Base-by-base conservation (phyloP, 2,113 vertebrate species). In the Tenrec ecaudatus region DNA sequence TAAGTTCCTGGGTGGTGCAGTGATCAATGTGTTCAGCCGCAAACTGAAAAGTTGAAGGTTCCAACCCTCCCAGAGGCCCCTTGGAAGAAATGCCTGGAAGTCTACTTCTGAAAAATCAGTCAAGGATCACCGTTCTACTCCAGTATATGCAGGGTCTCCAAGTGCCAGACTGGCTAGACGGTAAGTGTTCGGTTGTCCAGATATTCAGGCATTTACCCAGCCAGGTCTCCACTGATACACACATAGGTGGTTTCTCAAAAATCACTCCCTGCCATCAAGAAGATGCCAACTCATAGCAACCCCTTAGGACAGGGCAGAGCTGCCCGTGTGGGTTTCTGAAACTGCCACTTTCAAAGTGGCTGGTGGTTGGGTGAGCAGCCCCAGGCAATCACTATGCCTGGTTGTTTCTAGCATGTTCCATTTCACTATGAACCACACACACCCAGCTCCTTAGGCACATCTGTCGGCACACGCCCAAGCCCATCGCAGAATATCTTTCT, bases 401-500 rank as follows among this genome's bases (percentile, higher is more conserved):
- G 47, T 62, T 4, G 60, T 62, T 62, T 62, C 60, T 23, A 62
- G 60, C 82, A 20, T 64, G 47, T 84, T 86, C 83, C 29, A 47
- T 85, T 77, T 93, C 69, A 71, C 78, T 60, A 19, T 78, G 83
- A 29, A 25, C 10, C 58, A 71, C 57, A 57, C 22, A 38, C 14
- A 33, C 43, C 57, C 47, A 20, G 31, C 77, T 62, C 60, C 60
- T 71, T 53, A 20, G 62, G 43, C 2, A 43, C 36, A 80, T 31
- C 47, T 20, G 19, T 33, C 53, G n/a, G 22, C 64, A 66, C 11
- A 43, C 16, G 33, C 60, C 16, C 6, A 14, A 82, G 36, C 79
- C 82, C 43, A 88, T 66, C 88, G 53, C 40, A 71, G 57, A 87
- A 83, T 75, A 60, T 83, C 83, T 82, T 91, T 64, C 84, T 66